Evolutionary conservation across 1,140 invertebrate genomes (phyloP).

Genomic region (Neuroterus valhalla): DNA sequence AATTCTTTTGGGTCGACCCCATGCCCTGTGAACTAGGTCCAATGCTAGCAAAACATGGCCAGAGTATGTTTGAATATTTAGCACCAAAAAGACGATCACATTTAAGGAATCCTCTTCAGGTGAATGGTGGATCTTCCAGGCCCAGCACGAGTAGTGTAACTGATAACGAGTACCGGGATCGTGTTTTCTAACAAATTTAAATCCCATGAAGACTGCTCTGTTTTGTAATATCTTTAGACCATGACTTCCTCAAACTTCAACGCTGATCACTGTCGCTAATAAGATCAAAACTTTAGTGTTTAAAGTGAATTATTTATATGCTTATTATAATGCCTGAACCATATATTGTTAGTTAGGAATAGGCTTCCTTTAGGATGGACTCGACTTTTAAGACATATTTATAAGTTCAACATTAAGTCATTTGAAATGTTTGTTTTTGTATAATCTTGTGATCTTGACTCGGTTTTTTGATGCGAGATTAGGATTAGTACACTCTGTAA

Average conservation of each 20-base stretch:
- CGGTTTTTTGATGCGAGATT: background rate
- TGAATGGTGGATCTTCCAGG: constrained; percentile 74
- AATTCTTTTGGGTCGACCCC: constrained; percentile 98
- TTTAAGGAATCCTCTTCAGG: constrained; percentile 81
- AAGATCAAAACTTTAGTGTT: too few species aligned
- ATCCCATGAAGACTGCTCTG: constrained; percentile 20
- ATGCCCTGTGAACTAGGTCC: constrained; percentile 93
- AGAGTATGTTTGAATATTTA: constrained; percentile 97
- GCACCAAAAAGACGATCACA: constrained; percentile 84
- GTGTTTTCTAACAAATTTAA: constrained; percentile 79
- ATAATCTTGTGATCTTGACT: constrained; percentile 2
- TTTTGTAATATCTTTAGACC: too few species aligned
- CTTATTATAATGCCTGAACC: too few species aligned
- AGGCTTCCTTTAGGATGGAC: too few species aligned
- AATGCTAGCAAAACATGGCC: constrained; percentile 94
- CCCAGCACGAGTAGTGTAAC: constrained; percentile 72
- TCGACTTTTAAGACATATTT: too few species aligned
- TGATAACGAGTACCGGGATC: constrained; percentile 85
- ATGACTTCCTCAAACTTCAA: too few species aligned
- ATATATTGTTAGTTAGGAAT: too few species aligned
- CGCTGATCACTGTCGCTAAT: too few species aligned
- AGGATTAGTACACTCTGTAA: background rate
- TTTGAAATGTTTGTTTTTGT: background rate
- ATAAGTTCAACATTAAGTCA: constrained; percentile 32
- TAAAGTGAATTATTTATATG: too few species aligned